Conservation (phyloP, 2,113 vertebrate species). For the Stomatorhinus ivindoensis region DNA sequence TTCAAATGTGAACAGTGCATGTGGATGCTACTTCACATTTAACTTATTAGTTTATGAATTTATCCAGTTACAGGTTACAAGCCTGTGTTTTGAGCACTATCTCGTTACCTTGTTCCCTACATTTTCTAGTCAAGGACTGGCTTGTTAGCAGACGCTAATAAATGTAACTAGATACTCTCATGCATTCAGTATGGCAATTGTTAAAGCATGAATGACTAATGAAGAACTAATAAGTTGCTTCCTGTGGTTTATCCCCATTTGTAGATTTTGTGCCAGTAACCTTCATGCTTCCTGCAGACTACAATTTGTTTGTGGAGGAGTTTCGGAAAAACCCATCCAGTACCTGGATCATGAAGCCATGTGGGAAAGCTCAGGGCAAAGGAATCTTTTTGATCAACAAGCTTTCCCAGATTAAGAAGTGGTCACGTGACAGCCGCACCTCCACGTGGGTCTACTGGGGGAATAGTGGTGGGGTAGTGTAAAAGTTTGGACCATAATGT, state of each 20-base stretch:
- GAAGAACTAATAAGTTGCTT: not conserved
- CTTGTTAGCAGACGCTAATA: not conserved
- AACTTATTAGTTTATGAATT: not conserved
- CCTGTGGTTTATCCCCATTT: not conserved
- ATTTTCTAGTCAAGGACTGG: not conserved
- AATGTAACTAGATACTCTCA: not conserved
- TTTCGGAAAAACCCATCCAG: conserved; percentile 92
- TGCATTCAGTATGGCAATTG: not conserved
- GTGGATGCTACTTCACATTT: not conserved
- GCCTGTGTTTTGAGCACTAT: not conserved
- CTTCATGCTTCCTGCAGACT: conserved; percentile 94
- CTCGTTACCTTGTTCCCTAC: not conserved
- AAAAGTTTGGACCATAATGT: not conserved
- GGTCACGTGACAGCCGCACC: conserved; percentile 94
- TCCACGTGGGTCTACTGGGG: conserved; percentile 70
- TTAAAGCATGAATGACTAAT: not conserved
- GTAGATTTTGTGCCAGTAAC: conserved; percentile 95
- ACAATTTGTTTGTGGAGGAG: conserved; percentile 96
- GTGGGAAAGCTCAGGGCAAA: conserved; percentile 94
- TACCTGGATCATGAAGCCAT: conserved; percentile 99
- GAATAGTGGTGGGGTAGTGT: not conserved
- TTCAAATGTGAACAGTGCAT: not conserved
- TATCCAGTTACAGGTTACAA: not conserved
- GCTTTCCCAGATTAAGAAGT: conserved; percentile 96
- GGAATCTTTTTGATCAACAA: conserved; percentile 99